These are phyloP conservation scores for Congeria kusceri DNA, from an alignment of 2,888 invertebrate species.

Conservation along the genomic window DNA sequence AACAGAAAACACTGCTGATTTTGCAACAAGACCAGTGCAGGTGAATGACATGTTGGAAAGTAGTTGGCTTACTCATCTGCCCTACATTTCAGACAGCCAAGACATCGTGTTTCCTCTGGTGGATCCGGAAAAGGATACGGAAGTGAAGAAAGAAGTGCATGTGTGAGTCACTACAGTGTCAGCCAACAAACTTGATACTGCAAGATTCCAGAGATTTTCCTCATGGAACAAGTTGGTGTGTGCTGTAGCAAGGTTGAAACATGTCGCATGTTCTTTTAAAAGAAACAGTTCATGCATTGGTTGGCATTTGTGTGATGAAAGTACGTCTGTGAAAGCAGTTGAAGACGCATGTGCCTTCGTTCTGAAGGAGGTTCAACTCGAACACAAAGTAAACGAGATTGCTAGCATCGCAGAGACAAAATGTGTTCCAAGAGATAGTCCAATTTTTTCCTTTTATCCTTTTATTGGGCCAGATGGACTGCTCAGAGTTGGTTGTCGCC, in stretches of 20 bases:
- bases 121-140: not conserved
- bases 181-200: not conserved
- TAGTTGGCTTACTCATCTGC: not conserved
- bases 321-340: not conserved
- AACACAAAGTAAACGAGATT: not conserved
- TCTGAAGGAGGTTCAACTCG: not conserved
- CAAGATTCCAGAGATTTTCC: not conserved
- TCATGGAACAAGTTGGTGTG: not conserved
- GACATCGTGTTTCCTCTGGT: not conserved
- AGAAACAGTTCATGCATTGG: not conserved
- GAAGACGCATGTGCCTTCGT: not conserved
- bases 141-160: not conserved
- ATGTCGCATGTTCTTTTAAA: not conserved
- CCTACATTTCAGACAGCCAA: not conserved
- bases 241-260: not conserved
- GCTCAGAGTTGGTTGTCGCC: slow-evolving; percentile 39
- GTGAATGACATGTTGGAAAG: not conserved
- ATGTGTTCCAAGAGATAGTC: slow-evolving; percentile 2
- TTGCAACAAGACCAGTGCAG: not conserved
- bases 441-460: slow-evolving; percentile 20
- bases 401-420: not conserved
- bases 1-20: slow-evolving; percentile 16
- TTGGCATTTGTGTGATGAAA: not conserved
- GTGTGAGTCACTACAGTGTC: not conserved
- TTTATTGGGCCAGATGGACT: slow-evolving; percentile 31